A percentile compares a stretch with the other conserved stretches of the same genome.
phyloP scores from a whole-genome alignment of 92 coral and sea anemone species.

The Actinostola sp. region DNA sequence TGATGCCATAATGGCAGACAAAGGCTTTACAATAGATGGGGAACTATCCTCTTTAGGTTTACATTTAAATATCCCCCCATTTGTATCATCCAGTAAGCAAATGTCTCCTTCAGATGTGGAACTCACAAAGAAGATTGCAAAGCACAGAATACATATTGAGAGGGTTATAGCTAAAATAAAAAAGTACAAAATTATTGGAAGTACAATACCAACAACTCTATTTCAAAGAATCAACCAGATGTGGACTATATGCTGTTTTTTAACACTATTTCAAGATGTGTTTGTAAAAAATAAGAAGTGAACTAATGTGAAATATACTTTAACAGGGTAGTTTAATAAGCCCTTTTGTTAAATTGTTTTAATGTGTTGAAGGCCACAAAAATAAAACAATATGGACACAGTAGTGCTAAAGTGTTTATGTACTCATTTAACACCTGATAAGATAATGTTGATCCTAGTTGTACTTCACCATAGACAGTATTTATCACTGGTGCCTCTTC shows the following conservation, averaged over 20 bases:
- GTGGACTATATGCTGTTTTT: conserved; percentile 56
- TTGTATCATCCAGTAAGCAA: conserved; percentile 39
- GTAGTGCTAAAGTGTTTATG: too few relatives aligned
- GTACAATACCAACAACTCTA: conserved; percentile 42
- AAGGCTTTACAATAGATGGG: conserved; percentile 42
- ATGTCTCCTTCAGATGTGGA: conserved; percentile 48
- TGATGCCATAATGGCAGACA: conserved; percentile 60
- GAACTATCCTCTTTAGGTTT: conserved; percentile 34
- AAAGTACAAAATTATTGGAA: conserved; percentile 32
- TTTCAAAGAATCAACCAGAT: conserved; percentile 40
- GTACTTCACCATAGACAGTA: conserved; percentile 13
- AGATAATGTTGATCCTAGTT: conserved; percentile 19
- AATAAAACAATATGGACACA: too few relatives aligned
- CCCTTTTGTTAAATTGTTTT: too few relatives aligned
- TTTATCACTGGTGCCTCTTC: conserved; percentile 11
- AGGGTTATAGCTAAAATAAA: conserved; percentile 47
- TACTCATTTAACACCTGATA: conserved; percentile 7
- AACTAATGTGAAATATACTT: too few relatives aligned
- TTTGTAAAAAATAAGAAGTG: conserved; percentile 10
- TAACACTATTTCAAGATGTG: conserved; percentile 38
- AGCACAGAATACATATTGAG: conserved; percentile 60
- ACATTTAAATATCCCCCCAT: conserved; percentile 31
- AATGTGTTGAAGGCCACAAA: too few relatives aligned
- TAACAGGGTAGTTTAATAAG: too few relatives aligned
- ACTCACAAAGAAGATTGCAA: conserved; percentile 48